These are phyloP conservation scores for Eudasyphora cyanicolor DNA, from an alignment of 2,888 invertebrate genomes.

Conservation along the genomic window DNA sequence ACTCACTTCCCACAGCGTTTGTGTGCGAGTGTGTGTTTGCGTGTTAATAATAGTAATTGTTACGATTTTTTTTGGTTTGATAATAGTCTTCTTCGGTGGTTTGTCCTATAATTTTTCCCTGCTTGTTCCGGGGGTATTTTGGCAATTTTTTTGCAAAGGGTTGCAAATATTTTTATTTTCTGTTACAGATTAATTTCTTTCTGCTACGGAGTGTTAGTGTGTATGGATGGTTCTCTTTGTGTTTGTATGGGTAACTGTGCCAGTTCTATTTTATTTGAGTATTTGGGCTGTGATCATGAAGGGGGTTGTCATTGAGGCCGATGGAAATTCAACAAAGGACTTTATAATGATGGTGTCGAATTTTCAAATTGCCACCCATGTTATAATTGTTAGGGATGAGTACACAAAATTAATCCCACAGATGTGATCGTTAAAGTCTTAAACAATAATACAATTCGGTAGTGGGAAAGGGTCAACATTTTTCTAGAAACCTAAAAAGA, in stretches of 20 bases:
- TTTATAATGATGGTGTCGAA: background rate
- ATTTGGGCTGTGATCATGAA: background rate
- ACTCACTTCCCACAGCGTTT: background rate
- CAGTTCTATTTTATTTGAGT: background rate
- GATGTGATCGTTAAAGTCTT: too few relatives aligned
- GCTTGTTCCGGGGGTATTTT: constrained; percentile 29
- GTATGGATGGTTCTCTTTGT: too few relatives aligned
- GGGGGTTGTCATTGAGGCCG: background rate
- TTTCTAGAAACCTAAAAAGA: too few relatives aligned
- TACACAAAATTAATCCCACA: too few relatives aligned
- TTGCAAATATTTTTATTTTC: constrained; percentile 40
- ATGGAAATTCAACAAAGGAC: background rate
- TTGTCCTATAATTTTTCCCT: constrained; percentile 57
- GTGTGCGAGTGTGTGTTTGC: background rate
- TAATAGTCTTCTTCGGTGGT: constrained; percentile 60
- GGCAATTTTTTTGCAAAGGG: constrained; percentile 54
- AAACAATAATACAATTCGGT: too few relatives aligned
- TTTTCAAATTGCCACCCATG: background rate
- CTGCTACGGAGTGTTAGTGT: background rate
- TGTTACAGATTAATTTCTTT: constrained; percentile 27
- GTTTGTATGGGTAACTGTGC: background rate
- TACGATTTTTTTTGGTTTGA: constrained; percentile 59
- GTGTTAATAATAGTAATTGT: constrained; percentile 63
- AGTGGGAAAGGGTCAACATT: too few relatives aligned
- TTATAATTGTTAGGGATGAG: too few relatives aligned